Evolutionary conservation across 2,888 invertebrate genomes (phyloP).

Genomic region (Tenthredo notha): DNA sequence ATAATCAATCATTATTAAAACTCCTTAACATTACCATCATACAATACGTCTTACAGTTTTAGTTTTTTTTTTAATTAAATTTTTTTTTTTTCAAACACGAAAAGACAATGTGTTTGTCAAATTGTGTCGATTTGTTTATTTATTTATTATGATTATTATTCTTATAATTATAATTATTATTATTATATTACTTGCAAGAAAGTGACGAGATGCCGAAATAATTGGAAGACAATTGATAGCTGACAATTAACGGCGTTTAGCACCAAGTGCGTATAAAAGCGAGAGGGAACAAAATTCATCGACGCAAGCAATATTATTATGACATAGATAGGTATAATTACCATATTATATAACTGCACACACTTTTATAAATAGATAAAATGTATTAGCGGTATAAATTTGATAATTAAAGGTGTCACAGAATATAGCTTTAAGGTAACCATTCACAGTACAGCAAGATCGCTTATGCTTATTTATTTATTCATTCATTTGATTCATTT

Average conservation of each 20-base stretch:
- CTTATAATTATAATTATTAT: background rate
- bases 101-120: background rate
- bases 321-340: background rate
- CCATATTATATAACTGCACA: background rate
- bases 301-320: conserved; percentile 18
- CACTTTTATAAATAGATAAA: conserved; percentile 4
- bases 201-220: conserved; percentile 41
- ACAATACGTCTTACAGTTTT: conserved; percentile 6
- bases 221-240: conserved; percentile 47
- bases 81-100: background rate
- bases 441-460: conserved; percentile 20
- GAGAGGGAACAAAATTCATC: conserved; percentile 24
- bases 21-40: background rate
- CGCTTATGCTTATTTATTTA: conserved; percentile 9
- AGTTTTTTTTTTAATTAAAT: background rate
- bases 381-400: conserved; percentile 24
- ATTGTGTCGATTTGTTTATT: background rate
- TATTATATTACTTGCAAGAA: conserved; percentile 7
- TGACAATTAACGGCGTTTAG: conserved; percentile 51
- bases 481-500: conserved; percentile 14
- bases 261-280: conserved; percentile 42
- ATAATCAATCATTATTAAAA: background rate
- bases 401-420: conserved; percentile 15
- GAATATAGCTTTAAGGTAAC: conserved; percentile 44
- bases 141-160: background rate